Conservation (phyloP, 1,140 invertebrate genomes). For the Arctopsyche grandis region DNA sequence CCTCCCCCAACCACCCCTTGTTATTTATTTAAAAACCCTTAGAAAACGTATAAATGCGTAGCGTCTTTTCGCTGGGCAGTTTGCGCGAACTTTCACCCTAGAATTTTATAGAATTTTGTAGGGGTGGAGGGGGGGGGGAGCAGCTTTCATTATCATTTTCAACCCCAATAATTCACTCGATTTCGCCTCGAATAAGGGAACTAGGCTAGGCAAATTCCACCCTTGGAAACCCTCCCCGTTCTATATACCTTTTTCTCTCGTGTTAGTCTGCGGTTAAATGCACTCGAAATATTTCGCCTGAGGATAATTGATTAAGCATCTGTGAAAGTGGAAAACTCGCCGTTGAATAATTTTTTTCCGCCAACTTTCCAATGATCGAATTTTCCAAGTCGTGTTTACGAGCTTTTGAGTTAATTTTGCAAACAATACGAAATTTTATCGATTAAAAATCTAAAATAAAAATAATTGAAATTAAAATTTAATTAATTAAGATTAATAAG, state of each 20-base stretch:
- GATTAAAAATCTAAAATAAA: too few relatives aligned
- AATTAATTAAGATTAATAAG: too few relatives aligned
- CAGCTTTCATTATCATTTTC: conserved; percentile 41
- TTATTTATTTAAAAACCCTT: conserved; percentile 37
- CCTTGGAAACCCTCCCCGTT: not conserved
- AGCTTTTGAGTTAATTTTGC: too few relatives aligned
- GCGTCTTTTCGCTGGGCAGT: not conserved
- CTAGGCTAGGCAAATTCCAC: not conserved
- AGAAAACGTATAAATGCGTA: conserved; percentile 10
- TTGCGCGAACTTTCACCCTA: not conserved
- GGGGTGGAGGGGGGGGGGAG: not conserved
- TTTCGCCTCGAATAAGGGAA: conserved; percentile 18
- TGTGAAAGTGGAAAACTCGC: conserved; percentile 30
- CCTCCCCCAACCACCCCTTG: not conserved
- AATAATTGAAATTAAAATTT: too few relatives aligned
- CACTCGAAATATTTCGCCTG: conserved; percentile 17
- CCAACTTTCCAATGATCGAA: not conserved
- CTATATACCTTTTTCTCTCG: not conserved
- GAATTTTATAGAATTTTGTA: too few relatives aligned
- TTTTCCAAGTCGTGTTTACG: not conserved
- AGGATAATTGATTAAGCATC: conserved; percentile 35
- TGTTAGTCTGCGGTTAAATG: not conserved
- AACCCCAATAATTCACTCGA: conserved; percentile 34
- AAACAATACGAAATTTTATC: too few relatives aligned
- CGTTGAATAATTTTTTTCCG: not conserved